phyloP scores from a whole-genome alignment of 1,140 invertebrate genomes.

The Cydia pomonella region DNA sequence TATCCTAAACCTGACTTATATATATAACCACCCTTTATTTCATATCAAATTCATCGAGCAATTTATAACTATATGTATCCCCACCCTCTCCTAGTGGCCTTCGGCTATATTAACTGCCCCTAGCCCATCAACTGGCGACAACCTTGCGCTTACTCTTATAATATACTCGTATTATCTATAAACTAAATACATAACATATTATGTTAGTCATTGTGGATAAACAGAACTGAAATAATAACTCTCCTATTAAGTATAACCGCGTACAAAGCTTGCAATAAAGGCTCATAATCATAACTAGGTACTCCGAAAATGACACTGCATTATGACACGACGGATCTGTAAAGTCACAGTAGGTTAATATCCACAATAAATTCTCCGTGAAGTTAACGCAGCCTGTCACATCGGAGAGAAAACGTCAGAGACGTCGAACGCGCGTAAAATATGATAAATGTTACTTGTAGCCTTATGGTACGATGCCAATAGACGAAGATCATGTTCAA shows the following conservation, averaged over 20 bases:
- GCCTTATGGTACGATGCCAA: slow-evolving; percentile 26
- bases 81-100: too few species aligned
- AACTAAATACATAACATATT: neutral
- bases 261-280: neutral
- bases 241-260: neutral
- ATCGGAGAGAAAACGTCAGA: slow-evolving; percentile 69
- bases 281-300: slow-evolving; percentile 18
- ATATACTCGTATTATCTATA: too few species aligned
- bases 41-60: too few species aligned
- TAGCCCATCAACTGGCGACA: too few species aligned
- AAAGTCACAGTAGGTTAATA: slow-evolving; percentile 42
- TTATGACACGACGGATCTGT: slow-evolving; percentile 27
- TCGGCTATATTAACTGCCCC: too few species aligned
- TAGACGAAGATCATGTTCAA: neutral
- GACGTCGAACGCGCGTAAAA: slow-evolving; percentile 69
- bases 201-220: neutral
- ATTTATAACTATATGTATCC: too few species aligned
- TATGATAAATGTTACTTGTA: slow-evolving; percentile 72
- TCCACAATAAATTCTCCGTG: slow-evolving; percentile 49
- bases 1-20: too few species aligned
- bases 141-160: too few species aligned
- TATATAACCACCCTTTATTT: too few species aligned
- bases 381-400: slow-evolving; percentile 59
- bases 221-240: neutral
- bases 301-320: slow-evolving; percentile 30